Percentiles rank a stretch among this genome's conserved stretches.
These are phyloP conservation scores for Sarcophaga subvicina DNA, from an alignment of 2,888 invertebrate species.

Conservation along the genomic window DNA sequence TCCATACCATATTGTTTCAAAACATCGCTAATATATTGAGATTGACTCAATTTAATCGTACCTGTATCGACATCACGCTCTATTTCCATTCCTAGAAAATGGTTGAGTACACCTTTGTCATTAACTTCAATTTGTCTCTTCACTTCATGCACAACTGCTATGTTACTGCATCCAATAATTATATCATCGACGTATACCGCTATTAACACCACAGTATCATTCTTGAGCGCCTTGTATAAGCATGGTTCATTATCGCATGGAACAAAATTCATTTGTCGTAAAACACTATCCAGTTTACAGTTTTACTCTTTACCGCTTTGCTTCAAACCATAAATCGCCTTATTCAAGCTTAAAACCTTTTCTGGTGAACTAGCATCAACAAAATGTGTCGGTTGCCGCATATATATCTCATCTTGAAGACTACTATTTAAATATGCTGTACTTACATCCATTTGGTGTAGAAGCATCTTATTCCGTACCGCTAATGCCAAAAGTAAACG, in stretches of 20 bases:
- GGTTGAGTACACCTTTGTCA: no score
- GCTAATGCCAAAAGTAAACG: conserved; percentile 56
- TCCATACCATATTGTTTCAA: conserved; percentile 20
- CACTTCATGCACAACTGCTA: no score
- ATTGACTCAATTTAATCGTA: not conserved
- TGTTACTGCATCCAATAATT: not conserved
- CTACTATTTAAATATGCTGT: conserved; percentile 62
- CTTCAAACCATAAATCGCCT: no score
- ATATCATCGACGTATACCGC: not conserved
- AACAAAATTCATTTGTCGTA: no score
- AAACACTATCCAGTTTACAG: no score
- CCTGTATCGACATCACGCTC: not conserved
- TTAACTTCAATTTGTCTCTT: no score
- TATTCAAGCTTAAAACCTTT: no score
- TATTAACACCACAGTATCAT: not conserved
- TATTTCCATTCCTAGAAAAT: not conserved
- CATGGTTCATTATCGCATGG: conserved; percentile 31
- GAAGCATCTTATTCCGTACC: conserved; percentile 48
- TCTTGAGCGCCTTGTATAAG: not conserved
- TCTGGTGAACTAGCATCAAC: no score
- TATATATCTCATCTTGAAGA: conserved; percentile 42
- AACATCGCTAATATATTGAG: not conserved
- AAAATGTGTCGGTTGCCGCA: conserved; percentile 39
- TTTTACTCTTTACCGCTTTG: no score
- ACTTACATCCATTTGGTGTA: conserved; percentile 65